A percentile compares a stretch with the other conserved stretches of the same genome.
phyloP scores from a whole-genome alignment of 2,113 vertebrate genomes.

The Hyla sarda region DNA sequence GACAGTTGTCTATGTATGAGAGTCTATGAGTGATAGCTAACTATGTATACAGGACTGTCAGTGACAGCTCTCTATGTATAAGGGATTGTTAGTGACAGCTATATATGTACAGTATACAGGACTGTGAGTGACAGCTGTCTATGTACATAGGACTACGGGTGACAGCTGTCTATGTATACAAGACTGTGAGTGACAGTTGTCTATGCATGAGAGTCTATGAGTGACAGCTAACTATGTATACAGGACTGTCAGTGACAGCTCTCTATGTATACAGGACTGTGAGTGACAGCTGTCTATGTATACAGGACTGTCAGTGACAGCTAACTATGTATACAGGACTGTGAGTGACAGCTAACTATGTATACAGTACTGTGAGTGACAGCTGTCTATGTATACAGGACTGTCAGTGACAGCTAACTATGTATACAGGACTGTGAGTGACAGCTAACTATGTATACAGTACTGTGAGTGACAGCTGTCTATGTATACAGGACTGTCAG shows the following conservation, averaged over 20 bases:
- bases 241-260: too few species aligned
- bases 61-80: neutral
- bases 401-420: too few species aligned
- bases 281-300: neutral
- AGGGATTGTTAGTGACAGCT: too few species aligned
- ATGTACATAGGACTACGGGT: neutral
- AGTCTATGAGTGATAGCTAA: neutral
- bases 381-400: neutral
- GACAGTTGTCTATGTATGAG: neutral
- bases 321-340: too few species aligned
- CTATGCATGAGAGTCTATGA: neutral
- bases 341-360: neutral
- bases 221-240: neutral
- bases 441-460: too few species aligned
- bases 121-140: neutral
- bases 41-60: neutral
- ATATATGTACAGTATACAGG: neutral
- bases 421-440: too few species aligned
- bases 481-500: too few species aligned
- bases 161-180: too few species aligned
- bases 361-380: neutral
- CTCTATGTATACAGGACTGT: neutral
- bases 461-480: too few species aligned
- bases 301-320: neutral
- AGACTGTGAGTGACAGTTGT: neutral